Evolutionary conservation across 1,140 invertebrate species (phyloP), one percentile per base, ranked within the genome.

Genomic region (Tetranychus urticae): DNA sequence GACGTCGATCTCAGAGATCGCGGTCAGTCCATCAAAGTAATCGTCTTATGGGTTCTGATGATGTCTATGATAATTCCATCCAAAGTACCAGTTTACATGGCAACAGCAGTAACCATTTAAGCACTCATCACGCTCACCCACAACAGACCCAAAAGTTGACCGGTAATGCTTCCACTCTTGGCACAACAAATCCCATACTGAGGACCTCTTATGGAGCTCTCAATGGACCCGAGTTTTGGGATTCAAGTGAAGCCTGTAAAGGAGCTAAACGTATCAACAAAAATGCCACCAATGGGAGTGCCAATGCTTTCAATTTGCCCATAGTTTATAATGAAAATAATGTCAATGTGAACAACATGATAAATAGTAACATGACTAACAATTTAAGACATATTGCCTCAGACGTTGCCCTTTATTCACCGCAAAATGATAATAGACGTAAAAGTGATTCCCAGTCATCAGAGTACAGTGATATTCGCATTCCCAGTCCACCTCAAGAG

Each of bases 361-460:
- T 50, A 5, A 50, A 50, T 14, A 50, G 48, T 50, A 10, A 10
- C 5, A 42, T 6, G 5, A 12, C 5, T 56, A 42, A n/a, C 7
- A 7, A 14, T 4, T 23, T 59, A 23, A 47, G 62, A 14, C 62
- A 63, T 50, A 63, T 63, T 37, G 56, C 63, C 12, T 60, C 56
- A 10, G 62, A 64, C 52, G 42, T 56, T 33, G 56, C 57, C 54
- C 36, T 64, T 3, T 59, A 56, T 37, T 47, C 35, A n/a, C 54
- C 55, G 7, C 6, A 10, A 56, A 37, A 12, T 33, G n/a, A 6
- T n/a, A 45, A 39, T 8, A n/a, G 57, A 58, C 37, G 57, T 34
- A 31, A 58, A 58, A 58, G 57, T 58, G 57, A 58, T 46, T 58
- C 57, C 7, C 57, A 58, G 34, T 14, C 33, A 2, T 45, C 37